These are phyloP conservation scores for Pantelozetes paolii DNA, from an alignment of 2,888 invertebrate species.

Conservation along the genomic window DNA sequence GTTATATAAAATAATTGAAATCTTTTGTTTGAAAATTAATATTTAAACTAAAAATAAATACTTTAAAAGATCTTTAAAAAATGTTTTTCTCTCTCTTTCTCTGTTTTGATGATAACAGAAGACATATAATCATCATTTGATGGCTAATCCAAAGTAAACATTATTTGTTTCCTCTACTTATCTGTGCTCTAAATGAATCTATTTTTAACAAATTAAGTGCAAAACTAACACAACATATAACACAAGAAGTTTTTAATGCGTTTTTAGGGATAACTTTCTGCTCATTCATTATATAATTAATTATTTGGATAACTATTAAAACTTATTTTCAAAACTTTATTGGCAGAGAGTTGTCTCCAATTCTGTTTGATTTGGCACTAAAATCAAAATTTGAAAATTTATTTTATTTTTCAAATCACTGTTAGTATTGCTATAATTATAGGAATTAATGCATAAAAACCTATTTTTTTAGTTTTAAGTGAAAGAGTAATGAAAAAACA, in stretches of 20 bases:
- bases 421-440: not conserved
- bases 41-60: no score
- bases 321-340: slow-evolving; percentile 7
- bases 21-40: not conserved
- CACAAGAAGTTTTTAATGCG: not conserved
- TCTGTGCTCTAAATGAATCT: not conserved
- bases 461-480: not conserved
- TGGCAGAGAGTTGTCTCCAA: not conserved
- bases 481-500: not conserved
- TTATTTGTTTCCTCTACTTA: not conserved
- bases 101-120: no score
- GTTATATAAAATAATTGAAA: not conserved
- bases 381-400: not conserved
- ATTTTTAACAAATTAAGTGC: slow-evolving; percentile 13
- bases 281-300: slow-evolving; percentile 27
- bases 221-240: not conserved
- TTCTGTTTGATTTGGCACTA: slow-evolving; percentile 28
- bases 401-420: not conserved
- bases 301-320: slow-evolving; percentile 31
- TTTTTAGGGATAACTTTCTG: not conserved
- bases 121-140: not conserved
- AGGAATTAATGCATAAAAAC: not conserved
- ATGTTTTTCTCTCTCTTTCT: no score
- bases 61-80: no score
- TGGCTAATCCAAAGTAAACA: slow-evolving; percentile 4